Evolutionary conservation across 2,797 vertebrate genomes (phyloP), one percentile per base, ranked within the genome.

Genomic region (Bradypodion ventrale): DNA sequence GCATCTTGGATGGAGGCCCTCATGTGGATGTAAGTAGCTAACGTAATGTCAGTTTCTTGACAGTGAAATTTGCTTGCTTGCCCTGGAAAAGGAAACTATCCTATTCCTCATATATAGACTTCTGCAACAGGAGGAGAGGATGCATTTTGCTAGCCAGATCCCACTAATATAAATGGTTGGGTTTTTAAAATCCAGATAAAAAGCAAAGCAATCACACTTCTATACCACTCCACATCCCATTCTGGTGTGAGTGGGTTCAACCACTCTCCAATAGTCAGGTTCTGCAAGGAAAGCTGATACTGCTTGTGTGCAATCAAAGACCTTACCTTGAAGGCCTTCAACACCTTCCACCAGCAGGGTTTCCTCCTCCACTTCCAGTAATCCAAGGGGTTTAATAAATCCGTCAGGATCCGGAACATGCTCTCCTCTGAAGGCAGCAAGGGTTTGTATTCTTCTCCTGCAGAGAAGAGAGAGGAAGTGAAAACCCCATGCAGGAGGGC

Each of bases 371-470:
- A 99, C 90, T 93, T 97, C 89, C 96, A 95, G 83, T 56, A 91
- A 91, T 99, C 97, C 89, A 99, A 78, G 0, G 98, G 98, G 91
- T 96, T 98, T 87, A 99, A 91, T 78, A 97, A 96, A 1, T 52
- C 78, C 52, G 93, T 78, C 78, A 99, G 93, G 92, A 98, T 97
- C 75, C 92, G 95, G 85, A 91, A 91, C 0, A 98, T 98, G 75
- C 82, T 86, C 83, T 94, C 92, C 59, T 16, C 93, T 1, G 88
- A 80, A 74, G 93, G 90, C 1, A 96, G 78, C 86, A 97, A 93
- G 0, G 95, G 95, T 75, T 83, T 93, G 89, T 94, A 96, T 82
- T 97, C 96, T 32, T 95, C 95, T 0, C 93, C 96, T 97, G 88
- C 0, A 0, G 13, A 52, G 16, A n/a, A 1, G 1, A 0, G 0